Percentiles rank a stretch among this genome's conserved stretches.
phyloP scores from a whole-genome alignment of 2,888 invertebrate genomes.

The Cryptops parisi region DNA sequence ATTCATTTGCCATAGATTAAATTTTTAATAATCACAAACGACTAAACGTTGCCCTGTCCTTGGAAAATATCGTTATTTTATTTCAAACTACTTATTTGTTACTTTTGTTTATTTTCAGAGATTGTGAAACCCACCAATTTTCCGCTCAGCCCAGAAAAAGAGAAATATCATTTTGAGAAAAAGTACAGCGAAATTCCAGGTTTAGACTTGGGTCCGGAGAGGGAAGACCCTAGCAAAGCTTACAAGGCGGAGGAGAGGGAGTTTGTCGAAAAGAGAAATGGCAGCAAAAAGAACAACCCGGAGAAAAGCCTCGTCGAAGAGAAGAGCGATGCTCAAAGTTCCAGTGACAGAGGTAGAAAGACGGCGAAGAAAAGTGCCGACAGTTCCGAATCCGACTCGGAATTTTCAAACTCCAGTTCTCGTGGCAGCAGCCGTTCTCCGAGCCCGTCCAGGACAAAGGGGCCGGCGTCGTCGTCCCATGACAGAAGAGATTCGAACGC shows the following conservation, averaged over 20 bases:
- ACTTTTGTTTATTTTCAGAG: not conserved
- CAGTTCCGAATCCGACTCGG: constrained; percentile 6
- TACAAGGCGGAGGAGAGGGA: too few species aligned
- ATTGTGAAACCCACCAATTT: not conserved
- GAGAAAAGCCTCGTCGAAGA: not conserved
- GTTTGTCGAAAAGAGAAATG: not conserved
- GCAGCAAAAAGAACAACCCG: not conserved
- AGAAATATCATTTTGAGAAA: constrained; percentile 18
- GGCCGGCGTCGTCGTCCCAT: not conserved
- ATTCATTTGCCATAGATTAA: too few species aligned
- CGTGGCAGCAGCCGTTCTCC: not conserved
- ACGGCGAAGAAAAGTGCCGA: not conserved
- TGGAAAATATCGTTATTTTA: too few species aligned
- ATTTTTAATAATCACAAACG: too few species aligned
- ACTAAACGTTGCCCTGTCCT: too few species aligned
- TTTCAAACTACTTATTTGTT: not conserved
- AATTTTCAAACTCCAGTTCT: not conserved
- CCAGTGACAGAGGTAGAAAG: not conserved
- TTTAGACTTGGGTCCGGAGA: constrained; percentile 1
- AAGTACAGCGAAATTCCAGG: constrained; percentile 17
- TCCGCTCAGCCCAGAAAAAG: constrained; percentile 12
- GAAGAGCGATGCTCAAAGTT: not conserved
- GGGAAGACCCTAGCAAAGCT: constrained; percentile 4
- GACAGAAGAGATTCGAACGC: not conserved
- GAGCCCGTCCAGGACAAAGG: not conserved